Base-by-base conservation (phyloP, 1,140 invertebrate species). In the Cherax quadricarinatus region DNA sequence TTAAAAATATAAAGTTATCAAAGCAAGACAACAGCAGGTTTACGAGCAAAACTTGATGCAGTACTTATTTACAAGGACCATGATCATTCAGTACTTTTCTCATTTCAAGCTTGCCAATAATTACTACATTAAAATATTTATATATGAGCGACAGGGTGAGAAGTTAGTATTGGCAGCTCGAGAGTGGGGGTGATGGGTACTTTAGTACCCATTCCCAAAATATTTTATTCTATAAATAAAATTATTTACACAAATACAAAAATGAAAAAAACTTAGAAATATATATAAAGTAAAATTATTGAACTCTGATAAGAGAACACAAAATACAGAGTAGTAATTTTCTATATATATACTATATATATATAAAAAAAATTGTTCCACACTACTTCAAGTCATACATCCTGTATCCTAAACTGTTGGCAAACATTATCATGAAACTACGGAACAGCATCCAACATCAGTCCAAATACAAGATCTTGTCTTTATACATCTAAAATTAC, bases 121-220 rank as follows among this genome's bases (percentile, higher is more conserved):
- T 53, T 60, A 48, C 75, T 80, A 41, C 49, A 48, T 62, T 57
- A 41, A 86, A 49, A 14, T 86, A 80, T 88, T 57, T 75, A 88
- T 51, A 88, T 30, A 79, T 62, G 51, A 88, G 78, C 78, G 86
- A 88, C 86, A 88, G 86, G 21, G 16, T 60, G 60, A 79, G 86
- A 88, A 88, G 86, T 88, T 88, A 88, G 86, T 88, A 79, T 60
- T 87, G 86, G 86, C 78, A 41, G 60, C 41, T 88, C 49, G 49
- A 75, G 75, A 48, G 75, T 53, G 86, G 53, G 53, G 83, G 83
- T 85, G 83, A 70, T 21, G 18, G 14, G 60, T 49, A 85, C 83
- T 49, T 30, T 21, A 75, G 24, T 75, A 30, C 70, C 6, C 24
- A 75, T 66, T 66, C 14, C 62, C 62, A 18, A 66, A 66, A 7